A percentile compares a stretch with the other conserved stretches of the same genome.
These are phyloP conservation scores for Candidula unifasciata DNA, from an alignment of 2,888 invertebrate species.

Conservation along the genomic window DNA sequence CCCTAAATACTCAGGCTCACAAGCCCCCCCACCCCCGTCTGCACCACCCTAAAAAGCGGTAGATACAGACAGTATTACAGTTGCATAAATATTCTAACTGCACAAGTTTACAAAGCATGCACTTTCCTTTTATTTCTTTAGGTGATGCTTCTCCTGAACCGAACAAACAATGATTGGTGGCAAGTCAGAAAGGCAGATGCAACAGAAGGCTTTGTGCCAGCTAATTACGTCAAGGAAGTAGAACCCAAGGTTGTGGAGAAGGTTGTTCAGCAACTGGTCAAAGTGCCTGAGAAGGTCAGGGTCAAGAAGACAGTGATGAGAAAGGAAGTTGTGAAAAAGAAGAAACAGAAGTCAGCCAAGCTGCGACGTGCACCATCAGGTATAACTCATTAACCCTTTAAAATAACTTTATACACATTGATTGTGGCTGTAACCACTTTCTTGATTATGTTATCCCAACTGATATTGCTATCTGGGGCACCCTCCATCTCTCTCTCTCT, in stretches of 20 bases:
- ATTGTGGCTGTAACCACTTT: too few relatives aligned
- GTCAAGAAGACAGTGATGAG: slow-evolving; percentile 86
- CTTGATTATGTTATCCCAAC: too few relatives aligned
- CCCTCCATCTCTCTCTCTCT: too few relatives aligned
- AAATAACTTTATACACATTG: too few relatives aligned
- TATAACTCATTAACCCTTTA: slow-evolving; percentile 48
- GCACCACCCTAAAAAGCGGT: too few relatives aligned
- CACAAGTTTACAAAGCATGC: too few relatives aligned
- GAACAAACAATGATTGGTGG: slow-evolving; percentile 99
- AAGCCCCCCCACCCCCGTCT: too few relatives aligned
- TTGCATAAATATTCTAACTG: too few relatives aligned
- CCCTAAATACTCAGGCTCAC: too few relatives aligned
- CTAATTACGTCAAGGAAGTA: slow-evolving; percentile 95
- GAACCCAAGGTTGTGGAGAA: slow-evolving; percentile 85
- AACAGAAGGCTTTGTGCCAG: slow-evolving; percentile 97
- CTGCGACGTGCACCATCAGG: slow-evolving; percentile 76
- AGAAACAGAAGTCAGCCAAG: slow-evolving; percentile 79
- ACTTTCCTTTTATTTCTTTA: slow-evolving; percentile 64
- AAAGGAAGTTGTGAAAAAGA: slow-evolving; percentile 84
- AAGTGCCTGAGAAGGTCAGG: slow-evolving; percentile 88
- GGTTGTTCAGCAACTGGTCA: slow-evolving; percentile 87
- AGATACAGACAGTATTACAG: too few relatives aligned
- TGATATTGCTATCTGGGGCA: too few relatives aligned
- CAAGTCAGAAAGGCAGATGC: slow-evolving; percentile 95
- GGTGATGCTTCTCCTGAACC: slow-evolving; percentile 93